Evolutionary conservation across 92 coral and sea anemone genomes (phyloP), one percentile per base, ranked within the genome.

Genomic region (Paramuricea clavata): DNA sequence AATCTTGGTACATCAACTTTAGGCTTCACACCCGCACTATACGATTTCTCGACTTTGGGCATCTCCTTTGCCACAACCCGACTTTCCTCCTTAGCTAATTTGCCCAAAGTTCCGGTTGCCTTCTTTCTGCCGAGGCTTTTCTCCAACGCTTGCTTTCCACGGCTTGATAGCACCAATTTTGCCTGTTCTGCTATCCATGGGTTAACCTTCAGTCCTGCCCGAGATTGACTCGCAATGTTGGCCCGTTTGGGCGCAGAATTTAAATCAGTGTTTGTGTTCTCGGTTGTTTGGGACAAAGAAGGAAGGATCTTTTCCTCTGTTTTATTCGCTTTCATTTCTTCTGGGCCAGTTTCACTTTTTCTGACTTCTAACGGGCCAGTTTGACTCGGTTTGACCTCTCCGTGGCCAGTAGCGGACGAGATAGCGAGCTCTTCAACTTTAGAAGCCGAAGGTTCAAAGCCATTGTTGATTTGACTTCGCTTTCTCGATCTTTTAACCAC

Each of bases 181-280:
- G 99, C 99, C 79, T 96, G 99, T 28, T 96, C 99, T 44, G 95
- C 92, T 10, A 96, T 94, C 99, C 99, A 96, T 5, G 99, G 98
- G 42, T 96, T 91, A 34, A 78, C 73, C 87, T 94, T 94, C 26
- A 94, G 57, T 12, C 99, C 96, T 57, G 22, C 54, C 62, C 69
- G 41, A 36, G 35, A 23, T 69, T 64, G 72, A 57, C 12, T 64
- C 34, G 54, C 76, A 56, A 73, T 74, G 8, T 71, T 41, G 3
- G 72, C 41, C 26, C 32, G 85, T 42, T 74, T 88, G 17, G 83
- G 6, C 3, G 35, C 44, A 31, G 71, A 17, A 12, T 72, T 21
- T 86, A 92, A 54, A 76, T 82, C 86, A 28, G 30, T 74, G 21
- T 74, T 88, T 33, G 71, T n/a, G 31, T 49, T 50, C 16, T 83